Evolutionary conservation across 2,797 vertebrate genomes (phyloP).

Genomic region (Muscicapa striata): DNA sequence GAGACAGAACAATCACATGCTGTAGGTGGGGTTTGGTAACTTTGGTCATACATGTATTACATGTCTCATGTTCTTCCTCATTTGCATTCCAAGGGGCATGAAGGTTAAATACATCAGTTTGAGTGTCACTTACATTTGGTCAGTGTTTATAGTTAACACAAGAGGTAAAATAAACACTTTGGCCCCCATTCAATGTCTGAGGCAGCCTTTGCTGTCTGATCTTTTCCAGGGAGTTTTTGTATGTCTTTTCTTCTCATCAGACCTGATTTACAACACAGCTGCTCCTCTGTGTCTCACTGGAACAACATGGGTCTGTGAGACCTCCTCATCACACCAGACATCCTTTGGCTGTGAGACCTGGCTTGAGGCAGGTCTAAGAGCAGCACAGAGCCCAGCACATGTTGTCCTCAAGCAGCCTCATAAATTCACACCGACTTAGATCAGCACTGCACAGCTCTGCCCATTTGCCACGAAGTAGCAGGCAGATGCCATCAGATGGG

Average conservation of each 20-base stretch:
- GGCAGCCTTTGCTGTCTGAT: background rate
- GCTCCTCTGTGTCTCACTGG: background rate
- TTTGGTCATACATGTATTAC: background rate
- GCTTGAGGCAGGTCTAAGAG: background rate
- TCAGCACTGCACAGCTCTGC: too few species aligned
- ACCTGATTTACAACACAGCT: background rate
- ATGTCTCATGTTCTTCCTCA: background rate
- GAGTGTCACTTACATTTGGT: background rate
- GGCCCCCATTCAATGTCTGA: background rate
- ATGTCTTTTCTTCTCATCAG: background rate
- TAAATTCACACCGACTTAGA: background rate
- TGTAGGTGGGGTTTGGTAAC: background rate
- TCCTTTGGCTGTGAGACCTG: background rate
- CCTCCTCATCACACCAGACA: fast-evolving
- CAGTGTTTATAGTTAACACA: background rate
- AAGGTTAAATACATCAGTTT: background rate
- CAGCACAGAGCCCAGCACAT: background rate
- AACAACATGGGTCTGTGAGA: background rate
- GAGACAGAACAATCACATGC: background rate
- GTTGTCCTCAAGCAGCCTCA: background rate
- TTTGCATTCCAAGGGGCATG: background rate
- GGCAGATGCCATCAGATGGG: background rate
- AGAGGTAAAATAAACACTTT: background rate
- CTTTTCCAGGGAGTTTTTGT: background rate
- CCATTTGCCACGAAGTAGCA: background rate